These are phyloP conservation scores for Rhabdophis nuchalis DNA, from an alignment of 2,797 vertebrate species.

Conservation along the genomic window DNA sequence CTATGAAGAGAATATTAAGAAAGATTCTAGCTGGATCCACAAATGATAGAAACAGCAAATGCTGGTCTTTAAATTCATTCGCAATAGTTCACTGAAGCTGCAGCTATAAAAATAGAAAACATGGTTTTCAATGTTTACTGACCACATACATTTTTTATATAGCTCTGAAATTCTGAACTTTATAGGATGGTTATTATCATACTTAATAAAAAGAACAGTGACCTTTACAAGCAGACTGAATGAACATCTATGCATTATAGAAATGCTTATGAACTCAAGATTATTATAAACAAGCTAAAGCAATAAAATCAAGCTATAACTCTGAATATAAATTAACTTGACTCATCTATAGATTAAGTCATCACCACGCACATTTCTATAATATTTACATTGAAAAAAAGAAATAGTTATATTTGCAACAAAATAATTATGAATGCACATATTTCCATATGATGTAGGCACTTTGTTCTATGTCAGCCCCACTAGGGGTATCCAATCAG, in stretches of 20 bases:
- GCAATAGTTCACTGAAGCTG: conserved; percentile 66
- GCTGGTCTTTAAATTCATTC: conserved; percentile 69
- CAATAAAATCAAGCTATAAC: background rate
- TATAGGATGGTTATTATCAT: conserved; percentile 45
- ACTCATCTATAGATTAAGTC: background rate
- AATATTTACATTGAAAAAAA: background rate
- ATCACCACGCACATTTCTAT: background rate
- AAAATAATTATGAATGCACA: background rate
- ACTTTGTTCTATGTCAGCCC: background rate
- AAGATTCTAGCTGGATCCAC: conserved; percentile 62
- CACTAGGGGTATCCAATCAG: background rate
- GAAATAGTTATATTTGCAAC: background rate
- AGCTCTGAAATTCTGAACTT: conserved; percentile 35
- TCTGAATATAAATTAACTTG: background rate
- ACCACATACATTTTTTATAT: conserved; percentile 40
- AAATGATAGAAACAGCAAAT: conserved; percentile 67
- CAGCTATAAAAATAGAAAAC: conserved; percentile 67
- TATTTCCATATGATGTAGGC: background rate
- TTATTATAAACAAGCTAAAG: conserved; percentile 16
- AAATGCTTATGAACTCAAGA: conserved; percentile 23
- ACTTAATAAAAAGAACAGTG: conserved; percentile 33
- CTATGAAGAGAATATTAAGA: conserved; percentile 66
- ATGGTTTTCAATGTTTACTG: conserved; percentile 57
- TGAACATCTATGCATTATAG: conserved; percentile 15
- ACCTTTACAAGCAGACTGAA: conserved; percentile 26